Evolutionary conservation across 1,140 invertebrate genomes (phyloP).

Genomic region (Anadara kagoshimensis): DNA sequence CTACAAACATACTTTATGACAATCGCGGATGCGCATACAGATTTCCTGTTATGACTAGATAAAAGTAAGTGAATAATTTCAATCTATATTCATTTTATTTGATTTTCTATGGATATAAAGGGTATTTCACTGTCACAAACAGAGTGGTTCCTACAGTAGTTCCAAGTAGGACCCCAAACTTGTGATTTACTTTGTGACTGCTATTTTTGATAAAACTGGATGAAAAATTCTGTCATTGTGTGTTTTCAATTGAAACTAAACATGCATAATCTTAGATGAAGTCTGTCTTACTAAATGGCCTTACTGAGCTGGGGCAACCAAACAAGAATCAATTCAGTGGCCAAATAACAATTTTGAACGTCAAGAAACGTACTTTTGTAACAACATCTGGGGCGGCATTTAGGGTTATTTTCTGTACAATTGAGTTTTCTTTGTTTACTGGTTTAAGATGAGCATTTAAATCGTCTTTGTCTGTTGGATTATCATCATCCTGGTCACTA

Average conservation of each 20-base stretch:
- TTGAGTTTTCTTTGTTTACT: slow-evolving; percentile 62
- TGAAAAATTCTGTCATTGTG: background rate
- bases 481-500: slow-evolving; percentile 67
- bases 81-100: too few species aligned
- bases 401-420: slow-evolving; percentile 78
- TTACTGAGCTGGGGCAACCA: background rate
- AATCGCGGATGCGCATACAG: too few species aligned
- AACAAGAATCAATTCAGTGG: background rate
- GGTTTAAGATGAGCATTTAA: slow-evolving; percentile 78
- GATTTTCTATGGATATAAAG: too few species aligned
- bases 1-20: too few species aligned
- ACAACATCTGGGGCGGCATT: slow-evolving; percentile 87
- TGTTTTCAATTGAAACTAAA: background rate
- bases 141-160: too few species aligned
- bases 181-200: too few species aligned
- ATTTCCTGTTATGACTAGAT: too few species aligned
- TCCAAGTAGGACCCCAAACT: too few species aligned
- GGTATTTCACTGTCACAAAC: too few species aligned
- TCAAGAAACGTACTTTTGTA: slow-evolving; percentile 34
- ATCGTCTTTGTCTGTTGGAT: slow-evolving; percentile 69
- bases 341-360: background rate
- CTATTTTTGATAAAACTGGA: background rate
- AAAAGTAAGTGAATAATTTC: too few species aligned
- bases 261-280: background rate
- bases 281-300: background rate